A percentile compares a stretch with the other conserved stretches of the same genome.
Evolutionary conservation across 2,888 invertebrate genomes (phyloP).

Genomic region (Vandiemenella viatica): DNA sequence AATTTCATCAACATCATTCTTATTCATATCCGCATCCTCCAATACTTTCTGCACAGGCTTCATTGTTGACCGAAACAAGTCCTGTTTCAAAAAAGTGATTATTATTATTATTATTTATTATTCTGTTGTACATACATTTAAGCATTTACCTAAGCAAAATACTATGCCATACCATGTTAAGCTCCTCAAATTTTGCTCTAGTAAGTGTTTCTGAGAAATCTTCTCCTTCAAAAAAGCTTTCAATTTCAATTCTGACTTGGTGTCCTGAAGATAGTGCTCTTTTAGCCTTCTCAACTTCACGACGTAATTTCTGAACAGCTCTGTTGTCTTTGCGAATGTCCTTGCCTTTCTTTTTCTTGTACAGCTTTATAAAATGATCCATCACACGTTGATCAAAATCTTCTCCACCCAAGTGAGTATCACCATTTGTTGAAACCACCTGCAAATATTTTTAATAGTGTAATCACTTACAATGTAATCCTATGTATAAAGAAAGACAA

Average conservation of each 20-base stretch:
- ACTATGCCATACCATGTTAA: constrained; percentile 60
- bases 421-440: constrained; percentile 80
- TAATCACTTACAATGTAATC: too few relatives aligned
- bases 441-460: constrained; percentile 6
- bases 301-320: constrained; percentile 87
- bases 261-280: constrained; percentile 86
- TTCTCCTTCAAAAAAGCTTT: constrained; percentile 94
- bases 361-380: constrained; percentile 97
- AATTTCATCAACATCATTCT: constrained; percentile 95
- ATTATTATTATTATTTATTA: background rate
- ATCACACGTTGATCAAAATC: constrained; percentile 97
- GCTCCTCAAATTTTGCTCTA: constrained; percentile 95
- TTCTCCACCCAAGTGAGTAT: constrained; percentile 96
- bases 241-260: constrained; percentile 95
- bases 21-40: constrained; percentile 98
- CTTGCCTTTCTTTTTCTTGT: constrained; percentile 98
- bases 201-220: constrained; percentile 97
- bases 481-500: background rate
- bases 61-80: constrained; percentile 76
- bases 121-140: background rate
- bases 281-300: constrained; percentile 96
- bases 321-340: constrained; percentile 89
- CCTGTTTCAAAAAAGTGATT: constrained; percentile 23
- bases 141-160: too few relatives aligned
- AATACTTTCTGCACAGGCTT: constrained; percentile 91